A percentile compares a stretch with the other conserved stretches of the same genome.
phyloP scores from a whole-genome alignment of 1,140 invertebrate species.

The Caenorhabditis tropicalis region DNA sequence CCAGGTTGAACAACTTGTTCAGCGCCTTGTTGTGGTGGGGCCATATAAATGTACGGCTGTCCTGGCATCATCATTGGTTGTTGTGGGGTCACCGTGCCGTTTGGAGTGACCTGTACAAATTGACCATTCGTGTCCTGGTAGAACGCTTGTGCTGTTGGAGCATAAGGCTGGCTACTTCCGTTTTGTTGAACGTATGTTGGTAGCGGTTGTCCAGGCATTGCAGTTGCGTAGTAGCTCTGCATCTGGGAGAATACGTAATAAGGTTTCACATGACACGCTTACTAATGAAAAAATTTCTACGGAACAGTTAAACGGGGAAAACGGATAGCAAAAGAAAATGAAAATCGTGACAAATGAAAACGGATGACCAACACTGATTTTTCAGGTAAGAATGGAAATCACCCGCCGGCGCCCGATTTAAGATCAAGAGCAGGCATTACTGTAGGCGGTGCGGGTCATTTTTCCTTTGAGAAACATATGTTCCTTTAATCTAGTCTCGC shows the following conservation, averaged over 20 bases:
- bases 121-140: slow-evolving; percentile 1
- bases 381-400: background rate
- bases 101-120: background rate
- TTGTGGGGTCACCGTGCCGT: background rate
- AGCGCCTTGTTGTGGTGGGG: slow-evolving; percentile 9
- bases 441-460: background rate
- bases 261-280: too few species aligned
- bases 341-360: background rate
- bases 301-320: too few species aligned
- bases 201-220: slow-evolving; percentile 1
- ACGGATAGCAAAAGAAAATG: background rate
- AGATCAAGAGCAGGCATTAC: background rate
- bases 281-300: too few species aligned
- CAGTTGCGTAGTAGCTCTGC: slow-evolving; percentile 7
- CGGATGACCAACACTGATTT: background rate
- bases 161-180: background rate
- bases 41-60: slow-evolving; percentile 19
- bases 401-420: background rate
- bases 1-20: background rate
- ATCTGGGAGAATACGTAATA: background rate
- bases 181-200: background rate
- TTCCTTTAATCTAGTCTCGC: background rate
- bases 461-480: too few species aligned
- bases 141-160: background rate
- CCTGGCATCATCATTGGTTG: slow-evolving; percentile 1